phyloP scores from a whole-genome alignment of 1,140 invertebrate species.

The Samia ricini region DNA sequence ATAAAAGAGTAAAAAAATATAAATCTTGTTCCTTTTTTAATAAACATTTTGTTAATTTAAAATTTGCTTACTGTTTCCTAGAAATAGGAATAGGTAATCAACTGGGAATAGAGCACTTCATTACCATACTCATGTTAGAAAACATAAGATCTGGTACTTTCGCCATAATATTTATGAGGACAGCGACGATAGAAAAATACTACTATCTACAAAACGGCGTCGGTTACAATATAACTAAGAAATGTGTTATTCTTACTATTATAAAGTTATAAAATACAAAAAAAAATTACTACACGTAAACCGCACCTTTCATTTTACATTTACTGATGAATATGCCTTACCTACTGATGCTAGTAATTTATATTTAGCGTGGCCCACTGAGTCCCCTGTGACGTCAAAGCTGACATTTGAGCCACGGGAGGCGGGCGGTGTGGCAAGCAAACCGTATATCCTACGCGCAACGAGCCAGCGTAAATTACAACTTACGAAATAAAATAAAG shows the following conservation, averaged over 20 bases:
- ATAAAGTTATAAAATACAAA: neutral
- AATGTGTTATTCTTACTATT: neutral
- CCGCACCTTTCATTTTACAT: neutral
- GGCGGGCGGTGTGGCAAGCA: constrained; percentile 34
- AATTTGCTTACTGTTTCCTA: too few relatives aligned
- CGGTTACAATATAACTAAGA: too few relatives aligned
- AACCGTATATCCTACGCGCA: constrained; percentile 1
- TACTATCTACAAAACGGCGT: too few relatives aligned
- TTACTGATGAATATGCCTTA: neutral
- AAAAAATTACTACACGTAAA: neutral
- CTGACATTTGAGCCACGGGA: constrained; percentile 63
- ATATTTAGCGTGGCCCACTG: constrained; percentile 45
- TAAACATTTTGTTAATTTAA: too few relatives aligned
- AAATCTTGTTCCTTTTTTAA: too few relatives aligned
- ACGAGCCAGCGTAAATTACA: neutral
- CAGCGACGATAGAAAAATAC: neutral
- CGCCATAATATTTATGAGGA: too few relatives aligned
- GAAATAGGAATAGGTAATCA: too few relatives aligned
- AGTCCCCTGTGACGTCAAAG: constrained; percentile 58
- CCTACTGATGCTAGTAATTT: constrained; percentile 20
- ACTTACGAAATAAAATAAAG: neutral
- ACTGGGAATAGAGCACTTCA: too few relatives aligned
- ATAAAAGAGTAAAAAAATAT: too few relatives aligned
- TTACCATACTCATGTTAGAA: too few relatives aligned
- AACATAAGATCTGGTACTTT: too few relatives aligned